Evolutionary conservation across 2,113 vertebrate genomes (phyloP), one percentile per base, ranked within the genome.

Genomic region (Ophiodon elongatus): DNA sequence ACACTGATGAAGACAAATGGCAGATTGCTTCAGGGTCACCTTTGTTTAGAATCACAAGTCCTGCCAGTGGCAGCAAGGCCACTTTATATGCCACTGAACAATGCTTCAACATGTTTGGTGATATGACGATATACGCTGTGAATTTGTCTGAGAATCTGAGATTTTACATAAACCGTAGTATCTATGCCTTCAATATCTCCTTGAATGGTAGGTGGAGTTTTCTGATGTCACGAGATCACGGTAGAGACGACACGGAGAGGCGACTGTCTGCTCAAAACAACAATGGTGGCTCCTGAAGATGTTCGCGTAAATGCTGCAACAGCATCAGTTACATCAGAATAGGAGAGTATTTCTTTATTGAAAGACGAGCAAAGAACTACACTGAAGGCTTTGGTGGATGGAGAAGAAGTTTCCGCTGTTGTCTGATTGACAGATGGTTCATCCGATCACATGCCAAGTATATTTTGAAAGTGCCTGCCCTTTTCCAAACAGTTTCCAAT

Each of bases 1-100:
- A 73, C n/a, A 50, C 57, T 60, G 68, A 82, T 39, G 54, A 82
- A 78, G 76, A 86, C 47, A 74, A 77, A 83, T 76, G 70, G 9
- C 31, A 54, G 27, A 31, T 56, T 33, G 52, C 39, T 56, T 52
- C 39, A 70, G 74, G 62, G 76, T 79, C 79, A 64, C 35, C 43
- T 90, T 83, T 83, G 60, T 68, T 80, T 67, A 70, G 39, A 65
- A 31, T 57, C 59, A 78, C 29, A 11, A 31, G 37, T 78, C 11
- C 2, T 52, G 23, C 25, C 31, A 73, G n/a, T 62, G 54, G 8
- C 19, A 41, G 27, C 13, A 9, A 67, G 47, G 25, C 25, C 50
- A 29, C 25, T 57, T 29, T 23, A 65, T 21, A 21, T 37, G 60
- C 33, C 45, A 19, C 15, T 65, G n/a, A 37, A 52, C 23, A 66